These are phyloP conservation scores for Clitarchus hookeri DNA, from an alignment of 2,888 invertebrate species.

Conservation along the genomic window DNA sequence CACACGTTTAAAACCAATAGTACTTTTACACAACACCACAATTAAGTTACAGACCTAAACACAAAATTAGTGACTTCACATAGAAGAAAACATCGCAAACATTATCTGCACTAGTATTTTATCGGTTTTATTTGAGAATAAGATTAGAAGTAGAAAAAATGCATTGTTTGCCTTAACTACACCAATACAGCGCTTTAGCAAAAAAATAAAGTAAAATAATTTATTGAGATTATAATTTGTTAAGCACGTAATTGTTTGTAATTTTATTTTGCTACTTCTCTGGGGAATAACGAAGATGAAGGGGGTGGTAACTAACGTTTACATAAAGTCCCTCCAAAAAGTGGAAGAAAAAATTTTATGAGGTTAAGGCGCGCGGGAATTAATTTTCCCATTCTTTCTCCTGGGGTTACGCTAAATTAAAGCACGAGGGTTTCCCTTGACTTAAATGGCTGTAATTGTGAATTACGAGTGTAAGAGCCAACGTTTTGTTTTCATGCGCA, in stretches of 20 bases:
- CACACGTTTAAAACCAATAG: no score
- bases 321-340: neutral
- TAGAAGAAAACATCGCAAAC: no score
- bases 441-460: neutral
- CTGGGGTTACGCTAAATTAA: conserved; percentile 4
- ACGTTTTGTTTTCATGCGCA: conserved; percentile 11
- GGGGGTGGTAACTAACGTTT: neutral
- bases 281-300: neutral
- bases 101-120: no score
- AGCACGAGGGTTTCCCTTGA: neutral
- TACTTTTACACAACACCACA: no score
- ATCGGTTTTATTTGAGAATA: no score
- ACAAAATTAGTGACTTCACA: no score
- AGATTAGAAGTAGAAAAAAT: no score
- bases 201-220: no score
- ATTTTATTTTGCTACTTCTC: neutral
- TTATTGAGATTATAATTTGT: no score
- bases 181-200: no score
- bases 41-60: no score
- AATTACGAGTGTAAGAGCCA: neutral
- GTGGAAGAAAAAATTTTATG: neutral
- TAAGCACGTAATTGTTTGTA: neutral
- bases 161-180: no score
- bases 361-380: neutral
- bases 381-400: conserved; percentile 6